These are phyloP conservation scores for Anarrhichthys ocellatus DNA, from an alignment of 2,113 vertebrate species.

Conservation along the genomic window DNA sequence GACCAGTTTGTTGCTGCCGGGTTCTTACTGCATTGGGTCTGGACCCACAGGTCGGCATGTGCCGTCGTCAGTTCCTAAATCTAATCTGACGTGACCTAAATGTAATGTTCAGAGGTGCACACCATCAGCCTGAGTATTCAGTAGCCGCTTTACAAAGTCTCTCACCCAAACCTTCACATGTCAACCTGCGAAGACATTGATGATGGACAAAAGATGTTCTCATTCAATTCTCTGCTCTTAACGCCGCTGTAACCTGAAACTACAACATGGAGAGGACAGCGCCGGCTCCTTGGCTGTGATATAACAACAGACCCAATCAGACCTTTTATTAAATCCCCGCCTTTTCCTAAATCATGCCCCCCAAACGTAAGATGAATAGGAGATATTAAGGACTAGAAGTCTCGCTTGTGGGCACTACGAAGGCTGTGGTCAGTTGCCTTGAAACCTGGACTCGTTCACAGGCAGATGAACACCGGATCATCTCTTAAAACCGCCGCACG, in stretches of 20 bases:
- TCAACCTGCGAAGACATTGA: not conserved
- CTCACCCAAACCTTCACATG: not conserved
- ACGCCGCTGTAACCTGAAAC: not conserved
- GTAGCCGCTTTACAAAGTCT: not conserved
- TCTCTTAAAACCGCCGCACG: conserved; percentile 9
- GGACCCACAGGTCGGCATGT: conserved; percentile 14
- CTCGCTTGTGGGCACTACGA: not conserved
- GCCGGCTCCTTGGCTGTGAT: too few species aligned
- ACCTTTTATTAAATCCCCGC: not conserved
- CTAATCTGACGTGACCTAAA: conserved; percentile 18
- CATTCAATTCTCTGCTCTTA: not conserved
- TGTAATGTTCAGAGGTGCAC: not conserved
- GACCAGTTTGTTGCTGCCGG: not conserved
- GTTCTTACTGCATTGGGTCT: not conserved
- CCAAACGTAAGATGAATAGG: not conserved
- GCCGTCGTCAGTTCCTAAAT: not conserved
- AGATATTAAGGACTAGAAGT: conserved; percentile 8
- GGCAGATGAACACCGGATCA: not conserved
- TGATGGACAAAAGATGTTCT: not conserved
- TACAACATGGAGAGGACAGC: conserved; percentile 24
- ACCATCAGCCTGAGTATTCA: conserved; percentile 20
- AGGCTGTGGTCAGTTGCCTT: not conserved
- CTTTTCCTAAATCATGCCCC: not conserved
- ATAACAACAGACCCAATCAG: not conserved
- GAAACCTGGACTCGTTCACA: conserved; percentile 2